Evolutionary conservation across 2,113 vertebrate species (phyloP), one percentile per base, ranked within the genome.

Genomic region (Pollachius pollachius): DNA sequence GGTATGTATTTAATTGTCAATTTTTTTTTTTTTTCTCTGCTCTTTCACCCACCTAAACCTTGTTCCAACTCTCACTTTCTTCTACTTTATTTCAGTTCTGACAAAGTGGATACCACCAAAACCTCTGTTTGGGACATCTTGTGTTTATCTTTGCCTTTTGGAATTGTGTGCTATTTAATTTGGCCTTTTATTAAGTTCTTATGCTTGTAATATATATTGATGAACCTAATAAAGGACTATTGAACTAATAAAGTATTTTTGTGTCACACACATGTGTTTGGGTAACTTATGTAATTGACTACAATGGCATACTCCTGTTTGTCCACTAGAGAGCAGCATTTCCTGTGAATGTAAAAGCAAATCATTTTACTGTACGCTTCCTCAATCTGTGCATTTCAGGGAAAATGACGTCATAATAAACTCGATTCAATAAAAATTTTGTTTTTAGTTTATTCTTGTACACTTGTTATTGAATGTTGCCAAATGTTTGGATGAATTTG

Each of bases 201-300:
- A 89, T 90, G 84, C 85, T 87, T 91, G 91, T 92, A 91, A 89
- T 87, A 89, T 87, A 89, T 92, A 91, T 85, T 83, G 76, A 89
- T 88, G 84, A 85, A 89, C 85, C 66, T 90, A 90, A 90, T 93
- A 92, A 92, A 92, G 85, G 84, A 71, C 56, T 72, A 60, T 78
- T 65, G 89, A 84, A 79, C 79, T 88, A 87, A 63, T 79, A 78
- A 64, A 62, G 27, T 61, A 80, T 80, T 76, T 80, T 72, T 63
- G 27, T 65, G 11, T 65, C 27, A 62, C 57, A 15, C 3, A 41
- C 8, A n/a, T 64, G 25, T 18, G 34, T 34, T 37, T 16, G 30
- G 15, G 16, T 34, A 30, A 16, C 11, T 3, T 34, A 11, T 64
- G 5, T 5, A 64, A 64, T 59, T 27, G 52, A 74, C 58, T 62